Evolutionary conservation across 1,140 invertebrate genomes (phyloP).

Genomic region (Gryllus bimaculatus): DNA sequence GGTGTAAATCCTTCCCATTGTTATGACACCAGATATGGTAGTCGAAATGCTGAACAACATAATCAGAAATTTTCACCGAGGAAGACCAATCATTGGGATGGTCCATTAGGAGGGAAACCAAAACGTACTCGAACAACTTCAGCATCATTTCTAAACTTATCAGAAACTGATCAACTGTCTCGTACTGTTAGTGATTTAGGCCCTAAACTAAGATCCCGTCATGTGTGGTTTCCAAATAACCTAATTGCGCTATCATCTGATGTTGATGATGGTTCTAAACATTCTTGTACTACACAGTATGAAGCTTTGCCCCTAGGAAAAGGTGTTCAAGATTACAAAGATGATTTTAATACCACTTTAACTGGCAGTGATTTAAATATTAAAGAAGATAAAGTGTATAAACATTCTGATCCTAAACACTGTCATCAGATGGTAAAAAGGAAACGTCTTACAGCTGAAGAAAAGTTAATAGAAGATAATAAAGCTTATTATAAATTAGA

Average conservation of each 20-base stretch:
- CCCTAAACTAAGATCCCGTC: constrained; percentile 26
- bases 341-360: not conserved
- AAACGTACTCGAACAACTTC: constrained; percentile 3
- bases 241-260: constrained; percentile 26
- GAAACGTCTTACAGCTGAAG: constrained; percentile 45
- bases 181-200: constrained; percentile 25
- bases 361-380: not conserved
- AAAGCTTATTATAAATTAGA: constrained; percentile 64
- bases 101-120: constrained; percentile 9
- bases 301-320: not conserved
- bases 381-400: not conserved
- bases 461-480: constrained; percentile 47
- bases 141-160: constrained; percentile 7
- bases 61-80: constrained; percentile 12
- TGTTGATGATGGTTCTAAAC: constrained; percentile 22
- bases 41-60: constrained; percentile 16
- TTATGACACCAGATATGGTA: constrained; percentile 29
- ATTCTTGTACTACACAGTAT: not conserved
- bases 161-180: constrained; percentile 23
- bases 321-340: not conserved
- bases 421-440: constrained; percentile 22
- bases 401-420: not conserved
- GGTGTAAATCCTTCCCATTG: constrained; percentile 22
- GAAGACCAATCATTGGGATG: constrained; percentile 27
- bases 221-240: constrained; percentile 22